These are phyloP conservation scores for Gastrophryne carolinensis DNA, from an alignment of 2,797 vertebrate species.

Conservation along the genomic window DNA sequence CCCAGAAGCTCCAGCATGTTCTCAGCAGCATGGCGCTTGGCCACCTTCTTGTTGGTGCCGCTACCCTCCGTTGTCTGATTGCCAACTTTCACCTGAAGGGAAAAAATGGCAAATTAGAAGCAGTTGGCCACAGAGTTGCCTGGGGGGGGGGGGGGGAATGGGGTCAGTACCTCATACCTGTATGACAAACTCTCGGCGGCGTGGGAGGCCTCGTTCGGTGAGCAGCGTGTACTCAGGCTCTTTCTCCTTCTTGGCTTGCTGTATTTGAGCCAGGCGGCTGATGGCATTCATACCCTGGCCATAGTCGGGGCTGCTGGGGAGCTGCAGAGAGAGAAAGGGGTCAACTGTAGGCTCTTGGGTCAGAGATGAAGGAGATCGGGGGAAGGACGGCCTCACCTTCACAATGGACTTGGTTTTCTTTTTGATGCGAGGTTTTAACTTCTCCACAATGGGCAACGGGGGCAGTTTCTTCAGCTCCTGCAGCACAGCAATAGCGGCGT, in stretches of 20 bases:
- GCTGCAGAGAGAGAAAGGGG: slow-evolving; percentile 59
- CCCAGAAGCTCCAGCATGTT: slow-evolving; percentile 96
- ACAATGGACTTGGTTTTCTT: slow-evolving; percentile 98
- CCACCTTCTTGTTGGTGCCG: slow-evolving; percentile 97
- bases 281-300: slow-evolving; percentile 98
- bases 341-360: neutral
- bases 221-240: slow-evolving; percentile 92
- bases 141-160: too few relatives aligned
- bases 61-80: slow-evolving; percentile 89
- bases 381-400: slow-evolving; percentile 73
- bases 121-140: too few relatives aligned
- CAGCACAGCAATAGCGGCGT: slow-evolving; percentile 90
- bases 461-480: slow-evolving; percentile 88
- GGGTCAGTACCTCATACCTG: slow-evolving; percentile 84
- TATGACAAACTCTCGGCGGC: slow-evolving; percentile 96
- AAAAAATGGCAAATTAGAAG: neutral
- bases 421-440: slow-evolving; percentile 93
- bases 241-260: slow-evolving; percentile 98
- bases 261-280: slow-evolving; percentile 96
- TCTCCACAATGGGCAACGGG: slow-evolving; percentile 85
- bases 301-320: slow-evolving; percentile 91
- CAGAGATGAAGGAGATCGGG: neutral
- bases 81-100: slow-evolving; percentile 85
- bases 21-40: slow-evolving; percentile 95
- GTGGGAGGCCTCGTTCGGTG: slow-evolving; percentile 89